Evolutionary conservation across 2,113 vertebrate species (phyloP).

Genomic region (Nothobranchius furzeri): DNA sequence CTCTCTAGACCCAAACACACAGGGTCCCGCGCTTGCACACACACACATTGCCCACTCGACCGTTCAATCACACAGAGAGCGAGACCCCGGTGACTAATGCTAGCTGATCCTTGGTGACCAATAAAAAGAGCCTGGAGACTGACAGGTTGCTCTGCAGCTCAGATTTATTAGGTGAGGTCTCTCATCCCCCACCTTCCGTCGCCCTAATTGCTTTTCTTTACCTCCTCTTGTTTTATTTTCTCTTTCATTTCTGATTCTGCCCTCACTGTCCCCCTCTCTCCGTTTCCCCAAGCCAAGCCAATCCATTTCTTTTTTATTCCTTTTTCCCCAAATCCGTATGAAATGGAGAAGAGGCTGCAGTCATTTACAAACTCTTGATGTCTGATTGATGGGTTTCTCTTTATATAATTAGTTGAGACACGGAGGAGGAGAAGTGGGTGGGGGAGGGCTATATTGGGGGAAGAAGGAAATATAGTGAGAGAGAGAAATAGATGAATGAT

Average conservation of each 20-base stretch:
- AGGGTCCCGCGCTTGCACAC: constrained; percentile 3
- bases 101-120: constrained; percentile 74
- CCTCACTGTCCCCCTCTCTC: neutral
- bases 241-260: constrained; percentile 18
- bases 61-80: constrained; percentile 48
- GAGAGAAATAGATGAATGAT: constrained; percentile 58
- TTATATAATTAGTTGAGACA: constrained; percentile 55
- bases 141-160: constrained; percentile 63
- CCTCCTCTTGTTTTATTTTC: constrained; percentile 11
- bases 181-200: constrained; percentile 35
- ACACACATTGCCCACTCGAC: constrained; percentile 21
- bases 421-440: neutral
- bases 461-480: constrained; percentile 27
- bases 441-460: neutral
- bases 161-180: constrained; percentile 71
- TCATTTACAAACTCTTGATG: constrained; percentile 48
- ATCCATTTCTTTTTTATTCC: neutral
- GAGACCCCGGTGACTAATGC: constrained; percentile 66
- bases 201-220: constrained; percentile 64
- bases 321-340: neutral
- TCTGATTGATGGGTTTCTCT: constrained; percentile 46
- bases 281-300: neutral
- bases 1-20: constrained; percentile 36
- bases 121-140: constrained; percentile 72
- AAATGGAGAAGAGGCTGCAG: neutral